Evolutionary conservation across 2,797 vertebrate species (phyloP).

Genomic region (Hafferia zeledoni): DNA sequence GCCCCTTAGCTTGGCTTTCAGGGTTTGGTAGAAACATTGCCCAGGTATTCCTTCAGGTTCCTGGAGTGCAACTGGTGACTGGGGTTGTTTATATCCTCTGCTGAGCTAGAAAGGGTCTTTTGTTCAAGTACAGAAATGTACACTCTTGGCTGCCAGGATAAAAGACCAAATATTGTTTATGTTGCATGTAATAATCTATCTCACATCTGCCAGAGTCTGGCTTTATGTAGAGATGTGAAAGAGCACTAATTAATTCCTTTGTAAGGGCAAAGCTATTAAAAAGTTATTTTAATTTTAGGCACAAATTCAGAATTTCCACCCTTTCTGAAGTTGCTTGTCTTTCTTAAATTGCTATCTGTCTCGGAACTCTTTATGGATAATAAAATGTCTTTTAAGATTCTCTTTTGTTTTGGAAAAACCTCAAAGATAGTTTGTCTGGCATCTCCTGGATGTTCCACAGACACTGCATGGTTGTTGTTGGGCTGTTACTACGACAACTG

Average conservation of each 20-base stretch:
- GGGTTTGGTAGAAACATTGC: neutral
- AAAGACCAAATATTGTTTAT: slow-evolving; percentile 57
- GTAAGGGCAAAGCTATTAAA: slow-evolving; percentile 39
- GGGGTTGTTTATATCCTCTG: neutral
- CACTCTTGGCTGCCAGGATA: neutral
- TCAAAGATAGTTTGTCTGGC: slow-evolving; percentile 44
- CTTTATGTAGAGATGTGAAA: slow-evolving; percentile 55
- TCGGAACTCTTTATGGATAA: slow-evolving; percentile 48
- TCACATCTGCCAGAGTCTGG: slow-evolving; percentile 43
- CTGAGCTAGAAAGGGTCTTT: slow-evolving; percentile 30
- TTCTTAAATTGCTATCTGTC: slow-evolving; percentile 52
- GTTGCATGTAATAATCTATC: slow-evolving; percentile 29
- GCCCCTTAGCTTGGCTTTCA: neutral
- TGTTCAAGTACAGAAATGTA: slow-evolving; percentile 15
- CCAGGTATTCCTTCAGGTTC: neutral
- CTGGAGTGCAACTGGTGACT: neutral
- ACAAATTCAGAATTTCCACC: slow-evolving; percentile 46
- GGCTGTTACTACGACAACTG: slow-evolving; percentile 45
- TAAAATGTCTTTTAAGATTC: slow-evolving; percentile 48
- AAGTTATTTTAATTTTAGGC: slow-evolving; percentile 57
- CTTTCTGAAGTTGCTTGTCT: slow-evolving; percentile 43
- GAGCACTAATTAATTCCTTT: slow-evolving; percentile 44
- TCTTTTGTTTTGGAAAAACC: slow-evolving; percentile 57
- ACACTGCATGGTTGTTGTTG: neutral
- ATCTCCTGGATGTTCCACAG: slow-evolving; percentile 41